Evolutionary conservation across 2,888 invertebrate species (phyloP), one percentile per base, ranked within the genome.

Genomic region (Colletes collaris): DNA sequence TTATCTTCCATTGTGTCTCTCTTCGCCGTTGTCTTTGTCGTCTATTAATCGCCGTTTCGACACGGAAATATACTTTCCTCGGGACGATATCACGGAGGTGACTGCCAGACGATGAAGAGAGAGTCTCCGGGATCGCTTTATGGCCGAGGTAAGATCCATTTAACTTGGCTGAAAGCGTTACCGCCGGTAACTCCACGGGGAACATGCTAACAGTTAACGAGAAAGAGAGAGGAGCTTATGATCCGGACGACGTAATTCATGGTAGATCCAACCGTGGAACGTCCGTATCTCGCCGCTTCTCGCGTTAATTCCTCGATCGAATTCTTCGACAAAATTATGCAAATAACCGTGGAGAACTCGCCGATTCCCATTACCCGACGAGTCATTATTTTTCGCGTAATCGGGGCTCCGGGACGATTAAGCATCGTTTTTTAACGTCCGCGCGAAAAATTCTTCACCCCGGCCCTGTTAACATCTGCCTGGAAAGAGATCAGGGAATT

Each of bases 191-290:
- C 78, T 72, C 69, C 10, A 37, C 37, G 8, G 77, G 69, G 76
- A 80, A 70, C 70, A 63, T 67, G 59, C 73, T 67, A 73, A 69
- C 68, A 27, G 80, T 71, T 70, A 80, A 80, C 76, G 82, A 73
- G 76, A 35, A 56, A 27, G 66, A 49, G 8, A n/a, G 60, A 60
- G 27, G 35, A 68, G 80, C 82, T 82, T 82, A 71, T 76, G 76
- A 69, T 76, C 70, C 74, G 68, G 40, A 59, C 59, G 73, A 52
- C 70, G 70, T 80, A 80, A 80, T 76, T 82, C 74, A 72, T 55
- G 50, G 66, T 49, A 64, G 76, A 80, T 70, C 74, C 69, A 67
- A n/a, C 64, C 19, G 19, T 2, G 46, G 19, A 10, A 53, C 55
- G 55, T 40, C 40, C 40, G 40, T 40, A 46, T 16, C 58, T 13